Percentiles rank a stretch among this genome's conserved stretches.
Conservation (phyloP, 2,888 invertebrate species). For the Callyntrura guangdongensis region DNA sequence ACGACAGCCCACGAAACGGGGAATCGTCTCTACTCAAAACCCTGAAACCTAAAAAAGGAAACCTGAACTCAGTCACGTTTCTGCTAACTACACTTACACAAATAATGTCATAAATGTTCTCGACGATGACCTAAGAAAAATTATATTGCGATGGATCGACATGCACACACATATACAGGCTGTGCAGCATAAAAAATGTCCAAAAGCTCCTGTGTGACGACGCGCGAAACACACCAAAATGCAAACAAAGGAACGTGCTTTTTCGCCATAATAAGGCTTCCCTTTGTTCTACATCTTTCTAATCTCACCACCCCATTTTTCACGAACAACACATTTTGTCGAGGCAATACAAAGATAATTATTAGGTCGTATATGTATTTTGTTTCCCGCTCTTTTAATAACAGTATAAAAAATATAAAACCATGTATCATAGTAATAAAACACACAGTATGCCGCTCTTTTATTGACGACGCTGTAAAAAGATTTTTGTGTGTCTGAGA, state of each 20-base stretch:
- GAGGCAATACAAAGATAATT: not conserved
- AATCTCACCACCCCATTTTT: not conserved
- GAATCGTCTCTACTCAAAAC: not conserved
- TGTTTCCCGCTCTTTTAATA: not conserved
- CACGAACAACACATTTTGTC: not conserved
- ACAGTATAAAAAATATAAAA: not conserved
- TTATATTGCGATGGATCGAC: conserved; percentile 25
- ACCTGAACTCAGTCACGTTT: not conserved
- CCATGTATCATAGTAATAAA: not conserved
- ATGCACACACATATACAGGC: not conserved
- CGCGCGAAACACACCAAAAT: not conserved
- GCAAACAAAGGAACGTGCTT: not conserved
- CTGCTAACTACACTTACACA: not conserved
- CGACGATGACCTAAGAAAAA: conserved; percentile 17
- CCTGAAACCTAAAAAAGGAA: not conserved
- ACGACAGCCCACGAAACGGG: not conserved
- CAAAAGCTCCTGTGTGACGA: not conserved
- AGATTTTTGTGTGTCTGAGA: not conserved
- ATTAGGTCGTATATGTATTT: not conserved
- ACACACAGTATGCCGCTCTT: not conserved
- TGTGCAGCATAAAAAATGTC: not conserved
- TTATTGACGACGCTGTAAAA: conserved; percentile 15
- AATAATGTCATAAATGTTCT: conserved; percentile 14
- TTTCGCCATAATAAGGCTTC: not conserved
- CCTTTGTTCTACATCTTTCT: not conserved